Conservation (phyloP, 2,797 vertebrate genomes). For the Synaphobranchus kaupii region DNA sequence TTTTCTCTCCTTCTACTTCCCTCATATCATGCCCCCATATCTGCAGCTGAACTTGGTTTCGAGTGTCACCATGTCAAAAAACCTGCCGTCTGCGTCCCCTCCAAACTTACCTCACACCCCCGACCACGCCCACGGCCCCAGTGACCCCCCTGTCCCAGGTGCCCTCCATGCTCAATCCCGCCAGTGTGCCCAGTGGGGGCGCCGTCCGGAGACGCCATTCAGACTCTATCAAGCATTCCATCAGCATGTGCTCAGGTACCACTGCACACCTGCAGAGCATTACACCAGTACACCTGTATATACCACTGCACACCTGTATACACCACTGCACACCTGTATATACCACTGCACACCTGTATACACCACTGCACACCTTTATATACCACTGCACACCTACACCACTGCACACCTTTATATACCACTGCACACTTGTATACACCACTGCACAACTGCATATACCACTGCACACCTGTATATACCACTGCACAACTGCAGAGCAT, state of each 20-base stretch:
- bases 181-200: constrained; percentile 73
- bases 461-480: background rate
- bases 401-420: background rate
- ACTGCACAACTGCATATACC: background rate
- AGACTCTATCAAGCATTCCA: constrained; percentile 77
- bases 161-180: constrained; percentile 77
- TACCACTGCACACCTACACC: background rate
- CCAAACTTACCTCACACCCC: constrained; percentile 77
- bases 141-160: constrained; percentile 76
- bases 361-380: background rate
- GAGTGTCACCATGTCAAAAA: constrained; percentile 79
- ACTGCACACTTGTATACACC: background rate
- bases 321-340: background rate
- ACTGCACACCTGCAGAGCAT: no score
- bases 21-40: constrained; percentile 10
- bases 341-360: background rate
- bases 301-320: background rate
- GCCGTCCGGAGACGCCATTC: constrained; percentile 80
- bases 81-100: constrained; percentile 79
- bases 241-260: constrained; percentile 86
- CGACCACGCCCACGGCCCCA: constrained; percentile 74
- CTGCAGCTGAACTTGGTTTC: constrained; percentile 82
- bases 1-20: background rate
- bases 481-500: background rate
- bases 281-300: background rate